A percentile compares a stretch with the other conserved stretches of the same genome.
phyloP scores from a whole-genome alignment of 1,140 invertebrate genomes.

The Eriocheir sinensis region DNA sequence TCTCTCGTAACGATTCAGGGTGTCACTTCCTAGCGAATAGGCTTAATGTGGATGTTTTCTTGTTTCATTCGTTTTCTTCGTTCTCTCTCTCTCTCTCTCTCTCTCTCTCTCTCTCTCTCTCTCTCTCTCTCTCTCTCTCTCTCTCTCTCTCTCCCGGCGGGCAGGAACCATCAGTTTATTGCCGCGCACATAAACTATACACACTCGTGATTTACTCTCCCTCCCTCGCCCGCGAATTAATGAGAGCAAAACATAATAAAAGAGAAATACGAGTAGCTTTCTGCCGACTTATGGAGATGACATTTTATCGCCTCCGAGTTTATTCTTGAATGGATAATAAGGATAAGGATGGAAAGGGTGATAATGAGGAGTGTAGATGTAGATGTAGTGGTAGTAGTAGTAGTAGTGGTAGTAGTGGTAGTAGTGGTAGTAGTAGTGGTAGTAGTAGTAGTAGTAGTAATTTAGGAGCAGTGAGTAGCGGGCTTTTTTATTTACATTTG shows the following conservation, averaged over 20 bases:
- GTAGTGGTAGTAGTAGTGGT: not conserved
- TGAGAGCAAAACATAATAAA: slow-evolving; percentile 26
- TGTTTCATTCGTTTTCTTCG: not conserved
- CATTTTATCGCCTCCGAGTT: not conserved
- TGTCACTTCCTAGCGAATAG: too few species aligned
- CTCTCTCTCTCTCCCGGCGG: not conserved
- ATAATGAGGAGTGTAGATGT: not conserved
- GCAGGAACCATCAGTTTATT: not conserved
- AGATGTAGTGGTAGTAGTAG: not conserved
- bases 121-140: slow-evolving; percentile 7
- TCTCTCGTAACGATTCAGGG: too few species aligned
- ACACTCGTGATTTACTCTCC: not conserved
- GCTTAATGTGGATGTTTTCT: not conserved
- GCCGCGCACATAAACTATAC: not conserved
- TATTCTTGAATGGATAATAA: not conserved
- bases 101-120: slow-evolving; percentile 34
- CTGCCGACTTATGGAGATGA: not conserved
- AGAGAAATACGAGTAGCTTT: slow-evolving; percentile 16
- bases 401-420: not conserved
- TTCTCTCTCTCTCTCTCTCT: slow-evolving; percentile 10
- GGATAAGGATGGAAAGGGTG: not conserved
- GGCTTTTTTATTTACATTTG: too few species aligned
- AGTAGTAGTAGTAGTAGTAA: not conserved
- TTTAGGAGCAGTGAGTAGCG: too few species aligned
- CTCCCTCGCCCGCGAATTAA: not conserved